Percentiles rank a stretch among this genome's conserved stretches.
Conservation (phyloP, 2,113 vertebrate genomes). For the Todiramphus saurophagus region DNA sequence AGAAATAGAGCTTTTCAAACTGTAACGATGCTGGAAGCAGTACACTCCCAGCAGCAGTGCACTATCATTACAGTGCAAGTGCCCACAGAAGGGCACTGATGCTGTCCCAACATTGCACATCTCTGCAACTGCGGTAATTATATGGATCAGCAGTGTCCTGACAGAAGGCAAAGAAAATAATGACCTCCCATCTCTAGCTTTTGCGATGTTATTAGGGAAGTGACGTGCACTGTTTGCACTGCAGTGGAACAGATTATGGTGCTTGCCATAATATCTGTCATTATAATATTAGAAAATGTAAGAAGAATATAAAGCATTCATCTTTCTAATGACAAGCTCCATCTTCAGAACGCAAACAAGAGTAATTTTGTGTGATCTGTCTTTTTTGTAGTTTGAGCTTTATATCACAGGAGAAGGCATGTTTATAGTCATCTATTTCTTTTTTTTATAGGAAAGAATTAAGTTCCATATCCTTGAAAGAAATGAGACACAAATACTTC, state of each 20-base stretch:
- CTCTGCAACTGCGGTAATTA: neutral
- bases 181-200: neutral
- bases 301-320: neutral
- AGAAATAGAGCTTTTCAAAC: neutral
- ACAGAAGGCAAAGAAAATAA: neutral
- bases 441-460: neutral
- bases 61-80: neutral
- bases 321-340: slow-evolving; percentile 12
- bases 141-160: neutral
- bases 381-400: slow-evolving; percentile 21
- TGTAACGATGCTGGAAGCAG: neutral
- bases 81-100: neutral
- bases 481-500: neutral
- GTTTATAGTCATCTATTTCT: neutral
- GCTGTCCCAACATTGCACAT: neutral
- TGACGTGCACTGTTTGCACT: neutral
- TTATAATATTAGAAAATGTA: slow-evolving; percentile 28
- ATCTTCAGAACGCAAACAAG: slow-evolving; percentile 27
- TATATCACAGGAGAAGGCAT: neutral
- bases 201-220: neutral
- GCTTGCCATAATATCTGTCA: slow-evolving; percentile 19
- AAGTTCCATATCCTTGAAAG: neutral
- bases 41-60: neutral
- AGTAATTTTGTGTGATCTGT: neutral
- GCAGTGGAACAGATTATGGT: slow-evolving; percentile 5